phyloP scores from a whole-genome alignment of 64 coral and sea anemone genomes.

The Stichodactyla helianthus region DNA sequence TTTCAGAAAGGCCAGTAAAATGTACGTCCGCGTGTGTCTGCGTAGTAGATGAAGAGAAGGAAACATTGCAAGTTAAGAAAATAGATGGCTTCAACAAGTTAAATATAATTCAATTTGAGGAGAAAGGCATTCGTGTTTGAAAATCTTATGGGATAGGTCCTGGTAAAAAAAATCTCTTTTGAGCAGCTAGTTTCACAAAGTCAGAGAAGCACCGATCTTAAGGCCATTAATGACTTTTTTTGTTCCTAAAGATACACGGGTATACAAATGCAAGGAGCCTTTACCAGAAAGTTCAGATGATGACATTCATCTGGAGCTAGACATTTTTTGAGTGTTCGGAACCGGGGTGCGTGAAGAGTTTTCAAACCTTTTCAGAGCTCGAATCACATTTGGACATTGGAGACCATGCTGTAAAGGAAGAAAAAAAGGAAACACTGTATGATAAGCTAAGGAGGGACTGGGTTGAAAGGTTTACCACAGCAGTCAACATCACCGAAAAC shows the following conservation, averaged over 20 bases:
- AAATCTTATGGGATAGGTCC: too few species aligned
- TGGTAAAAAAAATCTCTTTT: too few species aligned
- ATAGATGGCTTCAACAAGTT: too few species aligned
- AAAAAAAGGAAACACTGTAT: conserved; percentile 43
- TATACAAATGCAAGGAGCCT: conserved; percentile 39
- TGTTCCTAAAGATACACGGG: conserved; percentile 3
- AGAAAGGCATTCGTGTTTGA: too few species aligned
- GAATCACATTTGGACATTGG: conserved; percentile 50
- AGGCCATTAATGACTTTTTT: background rate
- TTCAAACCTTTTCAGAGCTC: conserved; percentile 61
- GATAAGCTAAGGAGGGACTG: conserved; percentile 45
- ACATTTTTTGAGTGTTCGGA: conserved; percentile 42
- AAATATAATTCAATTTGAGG: too few species aligned
- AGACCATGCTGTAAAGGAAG: conserved; percentile 56
- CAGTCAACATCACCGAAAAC: conserved; percentile 25
- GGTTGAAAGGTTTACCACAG: too few species aligned
- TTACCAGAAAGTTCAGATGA: conserved; percentile 11
- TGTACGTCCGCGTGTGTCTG: too few species aligned
- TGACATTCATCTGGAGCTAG: background rate
- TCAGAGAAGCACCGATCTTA: too few species aligned
- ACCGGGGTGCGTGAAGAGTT: conserved; percentile 21
- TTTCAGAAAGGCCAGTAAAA: conserved; percentile 52
- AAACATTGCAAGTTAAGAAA: too few species aligned
- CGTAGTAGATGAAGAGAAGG: too few species aligned
- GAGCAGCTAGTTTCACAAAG: too few species aligned